Percentiles rank a stretch among this genome's conserved stretches.
phyloP scores from a whole-genome alignment of 2,888 invertebrate genomes.

The Tenodera sinensis region DNA sequence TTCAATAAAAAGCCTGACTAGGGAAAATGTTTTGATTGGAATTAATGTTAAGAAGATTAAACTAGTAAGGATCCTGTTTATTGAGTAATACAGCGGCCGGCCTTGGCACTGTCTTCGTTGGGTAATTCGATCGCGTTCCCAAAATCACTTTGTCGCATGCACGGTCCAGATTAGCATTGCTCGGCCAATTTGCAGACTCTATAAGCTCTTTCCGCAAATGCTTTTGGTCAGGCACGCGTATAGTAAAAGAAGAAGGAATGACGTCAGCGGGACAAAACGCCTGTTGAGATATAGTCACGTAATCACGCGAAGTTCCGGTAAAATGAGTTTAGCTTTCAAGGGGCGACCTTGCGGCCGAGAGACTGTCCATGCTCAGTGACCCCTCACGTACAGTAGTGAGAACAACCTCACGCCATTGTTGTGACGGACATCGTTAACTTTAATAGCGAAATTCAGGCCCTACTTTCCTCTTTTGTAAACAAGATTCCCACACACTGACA shows the following conservation, averaged over 20 bases:
- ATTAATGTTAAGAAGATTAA: too few species aligned
- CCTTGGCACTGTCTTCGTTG: too few species aligned
- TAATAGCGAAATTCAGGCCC: not conserved
- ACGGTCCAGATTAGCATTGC: not conserved
- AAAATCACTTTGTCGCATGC: not conserved
- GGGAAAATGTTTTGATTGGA: too few species aligned
- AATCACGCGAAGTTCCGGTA: not conserved
- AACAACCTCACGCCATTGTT: not conserved
- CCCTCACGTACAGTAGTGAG: not conserved
- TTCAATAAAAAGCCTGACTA: too few species aligned
- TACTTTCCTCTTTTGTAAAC: not conserved
- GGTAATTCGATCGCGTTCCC: too few species aligned
- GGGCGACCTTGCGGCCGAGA: not conserved
- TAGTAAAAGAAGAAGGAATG: not conserved
- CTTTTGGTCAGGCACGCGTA: not conserved
- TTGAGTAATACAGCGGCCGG: too few species aligned
- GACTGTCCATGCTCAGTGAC: not conserved
- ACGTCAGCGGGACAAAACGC: not conserved
- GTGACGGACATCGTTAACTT: not conserved
- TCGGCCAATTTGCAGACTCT: not conserved
- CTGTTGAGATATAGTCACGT: not conserved
- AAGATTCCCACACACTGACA: not conserved
- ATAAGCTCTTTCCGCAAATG: not conserved
- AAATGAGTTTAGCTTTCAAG: not conserved
- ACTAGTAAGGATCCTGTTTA: too few species aligned